These are phyloP conservation scores for Salpingus planirostris DNA, from an alignment of 2,888 invertebrate genomes.

Conservation along the genomic window DNA sequence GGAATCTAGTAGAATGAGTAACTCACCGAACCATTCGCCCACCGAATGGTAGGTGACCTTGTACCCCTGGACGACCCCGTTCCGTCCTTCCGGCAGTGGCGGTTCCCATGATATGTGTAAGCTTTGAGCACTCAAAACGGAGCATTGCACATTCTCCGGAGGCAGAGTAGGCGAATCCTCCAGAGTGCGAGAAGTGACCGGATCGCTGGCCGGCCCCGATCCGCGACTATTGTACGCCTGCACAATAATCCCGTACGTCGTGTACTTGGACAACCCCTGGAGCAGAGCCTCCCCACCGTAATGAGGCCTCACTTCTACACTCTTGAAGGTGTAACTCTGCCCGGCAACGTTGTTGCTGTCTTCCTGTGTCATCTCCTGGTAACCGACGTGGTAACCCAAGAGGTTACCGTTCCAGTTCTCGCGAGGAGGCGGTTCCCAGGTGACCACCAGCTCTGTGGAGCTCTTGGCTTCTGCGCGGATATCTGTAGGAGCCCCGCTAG, in stretches of 20 bases:
- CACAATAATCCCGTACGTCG: constrained; percentile 72
- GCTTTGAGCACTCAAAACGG: constrained; percentile 73
- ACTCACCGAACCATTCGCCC: constrained; percentile 74
- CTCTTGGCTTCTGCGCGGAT: constrained; percentile 76
- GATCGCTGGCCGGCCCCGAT: constrained; percentile 74
- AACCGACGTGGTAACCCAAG: constrained; percentile 80
- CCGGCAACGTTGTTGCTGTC: constrained; percentile 30
- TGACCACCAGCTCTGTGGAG: constrained; percentile 74
- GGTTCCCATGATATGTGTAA: constrained; percentile 81
- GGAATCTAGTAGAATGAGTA: no score
- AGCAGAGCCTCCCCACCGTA: constrained; percentile 60
- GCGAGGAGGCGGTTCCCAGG: constrained; percentile 80
- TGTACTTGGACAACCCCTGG: constrained; percentile 66
- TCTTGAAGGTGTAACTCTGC: constrained; percentile 60
- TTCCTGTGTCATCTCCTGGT: constrained; percentile 54
- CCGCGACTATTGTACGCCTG: constrained; percentile 83
- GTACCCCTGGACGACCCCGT: constrained; percentile 77
- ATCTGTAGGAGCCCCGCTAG: constrained; percentile 73
- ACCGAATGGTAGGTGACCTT: constrained; percentile 73
- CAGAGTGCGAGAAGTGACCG: constrained; percentile 68
- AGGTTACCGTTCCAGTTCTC: constrained; percentile 84
- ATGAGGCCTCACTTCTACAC: constrained; percentile 67
- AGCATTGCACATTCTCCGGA: constrained; percentile 73
- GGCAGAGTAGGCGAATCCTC: constrained; percentile 84
- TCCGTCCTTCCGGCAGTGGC: constrained; percentile 70